Evolutionary conservation across 2,113 vertebrate species (phyloP).

Genomic region (Pterophyllum scalare): DNA sequence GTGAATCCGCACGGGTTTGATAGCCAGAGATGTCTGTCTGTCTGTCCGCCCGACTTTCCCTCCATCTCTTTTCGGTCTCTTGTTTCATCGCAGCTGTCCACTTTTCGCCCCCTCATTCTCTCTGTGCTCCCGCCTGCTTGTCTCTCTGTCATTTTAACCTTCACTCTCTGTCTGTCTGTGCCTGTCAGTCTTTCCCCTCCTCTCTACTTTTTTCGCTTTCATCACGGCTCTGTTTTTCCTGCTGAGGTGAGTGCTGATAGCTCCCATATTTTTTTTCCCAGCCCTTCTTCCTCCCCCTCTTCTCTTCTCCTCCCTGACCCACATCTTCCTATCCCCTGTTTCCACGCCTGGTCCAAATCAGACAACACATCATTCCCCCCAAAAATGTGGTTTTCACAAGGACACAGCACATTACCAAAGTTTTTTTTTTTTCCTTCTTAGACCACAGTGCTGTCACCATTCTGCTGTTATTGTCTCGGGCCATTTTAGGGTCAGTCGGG

Average conservation of each 20-base stretch:
- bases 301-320: neutral
- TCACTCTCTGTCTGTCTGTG: constrained; percentile 60
- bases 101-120: constrained; percentile 19
- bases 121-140: constrained; percentile 31
- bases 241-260: constrained; percentile 70
- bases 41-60: constrained; percentile 13
- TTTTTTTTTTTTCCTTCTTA: neutral
- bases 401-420: constrained; percentile 7
- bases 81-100: constrained; percentile 61
- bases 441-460: constrained; percentile 13
- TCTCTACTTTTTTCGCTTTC: constrained; percentile 55
- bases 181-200: constrained; percentile 49
- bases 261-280: constrained; percentile 55
- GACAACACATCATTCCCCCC: constrained; percentile 46
- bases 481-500: constrained; percentile 38
- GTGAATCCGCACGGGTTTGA: constrained; percentile 24
- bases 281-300: neutral
- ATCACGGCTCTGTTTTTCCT: constrained; percentile 56
- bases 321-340: constrained; percentile 5
- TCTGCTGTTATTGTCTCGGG: constrained; percentile 17
- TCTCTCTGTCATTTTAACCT: constrained; percentile 70
- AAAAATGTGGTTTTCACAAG: constrained; percentile 25
- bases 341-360: constrained; percentile 49
- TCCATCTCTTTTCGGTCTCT: constrained; percentile 38
- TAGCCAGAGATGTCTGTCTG: constrained; percentile 23